Conservation (phyloP, 2,888 invertebrate genomes). For the Stenoptilia bipunctidactyla region DNA sequence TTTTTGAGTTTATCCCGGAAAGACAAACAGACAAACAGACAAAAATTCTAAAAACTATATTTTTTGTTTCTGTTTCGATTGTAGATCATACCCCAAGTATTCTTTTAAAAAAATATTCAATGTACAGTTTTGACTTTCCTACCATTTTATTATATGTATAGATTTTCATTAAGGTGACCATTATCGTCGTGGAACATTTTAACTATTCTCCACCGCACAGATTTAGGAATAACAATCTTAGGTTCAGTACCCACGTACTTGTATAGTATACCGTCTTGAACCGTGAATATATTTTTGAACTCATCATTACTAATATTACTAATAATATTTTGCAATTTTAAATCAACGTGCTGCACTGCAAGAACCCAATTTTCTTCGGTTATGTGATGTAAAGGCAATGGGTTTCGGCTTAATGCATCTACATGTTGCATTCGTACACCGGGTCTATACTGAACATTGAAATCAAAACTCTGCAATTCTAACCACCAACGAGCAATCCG, state of each 20-base stretch:
- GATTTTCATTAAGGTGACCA: conserved; percentile 5
- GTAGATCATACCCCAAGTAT: no score
- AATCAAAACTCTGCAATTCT: conserved; percentile 8
- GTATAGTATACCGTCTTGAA: background rate
- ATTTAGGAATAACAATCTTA: conserved; percentile 4
- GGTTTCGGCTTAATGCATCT: conserved; percentile 10
- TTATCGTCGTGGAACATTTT: conserved; percentile 9
- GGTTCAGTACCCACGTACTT: background rate
- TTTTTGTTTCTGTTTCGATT: no score
- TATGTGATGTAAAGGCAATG: background rate
- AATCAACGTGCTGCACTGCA: background rate
- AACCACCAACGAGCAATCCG: conserved; percentile 9
- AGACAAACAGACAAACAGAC: no score
- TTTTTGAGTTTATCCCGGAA: no score
- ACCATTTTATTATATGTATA: no score
- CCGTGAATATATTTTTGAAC: background rate
- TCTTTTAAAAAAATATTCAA: no score
- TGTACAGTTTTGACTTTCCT: no score
- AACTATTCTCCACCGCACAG: conserved; percentile 3
- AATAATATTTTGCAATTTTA: background rate
- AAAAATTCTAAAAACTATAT: no score
- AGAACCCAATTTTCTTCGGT: conserved; percentile 1
- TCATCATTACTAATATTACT: background rate
- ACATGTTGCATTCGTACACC: conserved; percentile 11
- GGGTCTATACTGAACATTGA: conserved; percentile 9